Evolutionary conservation across 1,140 invertebrate genomes (phyloP).

Genomic region (Melitaea cinxia): DNA sequence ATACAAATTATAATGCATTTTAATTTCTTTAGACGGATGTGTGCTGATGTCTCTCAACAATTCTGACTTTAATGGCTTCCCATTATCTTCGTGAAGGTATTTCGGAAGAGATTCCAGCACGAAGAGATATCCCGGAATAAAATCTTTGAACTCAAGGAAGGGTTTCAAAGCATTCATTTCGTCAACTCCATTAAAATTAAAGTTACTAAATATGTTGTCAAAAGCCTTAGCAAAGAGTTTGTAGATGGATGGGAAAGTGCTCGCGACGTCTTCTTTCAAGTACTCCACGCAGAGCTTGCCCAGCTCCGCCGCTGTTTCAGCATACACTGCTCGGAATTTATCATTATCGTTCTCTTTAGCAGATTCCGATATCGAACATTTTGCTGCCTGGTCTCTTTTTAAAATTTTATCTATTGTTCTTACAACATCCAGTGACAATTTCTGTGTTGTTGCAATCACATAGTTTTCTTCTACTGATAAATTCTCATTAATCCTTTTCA

Average conservation of each 20-base stretch:
- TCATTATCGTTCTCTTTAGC: conserved; percentile 2
- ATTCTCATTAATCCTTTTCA: no score
- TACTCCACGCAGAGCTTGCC: conserved; percentile 37
- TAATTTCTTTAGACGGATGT: conserved; percentile 48
- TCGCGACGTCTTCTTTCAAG: conserved; percentile 43
- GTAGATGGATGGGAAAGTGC: conserved; percentile 47
- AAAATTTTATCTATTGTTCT: conserved; percentile 32
- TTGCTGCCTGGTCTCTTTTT: neutral
- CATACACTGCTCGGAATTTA: neutral
- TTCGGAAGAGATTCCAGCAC: conserved; percentile 34
- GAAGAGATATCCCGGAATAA: conserved; percentile 40
- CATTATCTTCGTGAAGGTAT: conserved; percentile 16
- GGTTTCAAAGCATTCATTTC: conserved; percentile 28
- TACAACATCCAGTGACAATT: conserved; percentile 37
- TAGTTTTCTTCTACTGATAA: no score
- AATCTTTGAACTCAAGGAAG: conserved; percentile 34
- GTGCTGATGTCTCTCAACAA: conserved; percentile 39
- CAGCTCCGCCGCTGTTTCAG: conserved; percentile 28
- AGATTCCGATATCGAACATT: neutral
- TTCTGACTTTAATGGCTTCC: conserved; percentile 24
- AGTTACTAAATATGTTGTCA: conserved; percentile 14
- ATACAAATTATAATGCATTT: conserved; percentile 36
- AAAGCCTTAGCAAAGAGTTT: conserved; percentile 36
- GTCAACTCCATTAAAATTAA: conserved; percentile 9
- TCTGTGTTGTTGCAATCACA: conserved; percentile 38